These are phyloP conservation scores for Solea senegalensis DNA, from an alignment of 2,113 vertebrate genomes.

Conservation along the genomic window DNA sequence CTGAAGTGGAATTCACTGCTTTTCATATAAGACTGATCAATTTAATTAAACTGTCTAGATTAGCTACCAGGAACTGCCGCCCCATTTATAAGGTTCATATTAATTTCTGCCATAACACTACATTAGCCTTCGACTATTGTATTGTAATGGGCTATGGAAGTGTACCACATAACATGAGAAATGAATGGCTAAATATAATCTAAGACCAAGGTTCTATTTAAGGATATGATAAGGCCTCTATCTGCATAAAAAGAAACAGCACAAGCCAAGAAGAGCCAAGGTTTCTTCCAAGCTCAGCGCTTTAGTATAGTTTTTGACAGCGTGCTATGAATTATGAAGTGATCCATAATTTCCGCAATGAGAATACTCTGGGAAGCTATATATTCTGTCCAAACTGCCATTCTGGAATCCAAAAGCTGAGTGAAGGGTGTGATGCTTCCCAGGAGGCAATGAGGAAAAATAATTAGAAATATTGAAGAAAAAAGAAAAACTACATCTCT, in stretches of 20 bases:
- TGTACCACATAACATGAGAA: not conserved
- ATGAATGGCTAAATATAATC: conserved; percentile 1
- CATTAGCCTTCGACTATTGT: conserved; percentile 5
- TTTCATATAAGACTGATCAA: not conserved
- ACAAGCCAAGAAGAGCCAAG: not conserved
- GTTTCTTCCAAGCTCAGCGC: not conserved
- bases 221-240: not conserved
- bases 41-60: conserved; percentile 3
- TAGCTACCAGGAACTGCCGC: not conserved
- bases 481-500: conserved; percentile 1
- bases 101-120: conserved; percentile 3
- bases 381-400: conserved; percentile 17
- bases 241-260: not conserved
- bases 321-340: conserved; percentile 8
- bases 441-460: not conserved
- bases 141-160: conserved; percentile 1
- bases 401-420: conserved; percentile 11
- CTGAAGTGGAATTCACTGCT: not conserved
- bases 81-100: not conserved
- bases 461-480: not conserved
- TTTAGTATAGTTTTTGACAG: not conserved
- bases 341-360: conserved; percentile 5
- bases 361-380: not conserved
- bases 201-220: conserved; percentile 1
- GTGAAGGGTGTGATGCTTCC: conserved; percentile 7